Evolutionary conservation across 2,113 vertebrate species (phyloP), one percentile per base, ranked within the genome.

Genomic region (Leptocoma aspasia): DNA sequence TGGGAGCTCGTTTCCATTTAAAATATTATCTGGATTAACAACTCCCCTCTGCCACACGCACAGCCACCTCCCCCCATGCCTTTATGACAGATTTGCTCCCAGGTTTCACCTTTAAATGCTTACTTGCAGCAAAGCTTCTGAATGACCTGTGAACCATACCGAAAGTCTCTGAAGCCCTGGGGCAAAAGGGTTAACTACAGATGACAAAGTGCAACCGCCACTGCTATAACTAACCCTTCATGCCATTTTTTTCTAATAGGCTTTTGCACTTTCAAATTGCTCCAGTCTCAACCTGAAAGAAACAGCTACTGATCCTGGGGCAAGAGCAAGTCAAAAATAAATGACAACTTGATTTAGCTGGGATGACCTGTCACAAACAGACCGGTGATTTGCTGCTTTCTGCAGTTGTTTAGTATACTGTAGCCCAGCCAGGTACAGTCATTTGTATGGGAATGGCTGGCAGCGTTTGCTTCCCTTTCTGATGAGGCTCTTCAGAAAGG

Each of bases 271-370:
- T 95, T 96, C 94, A 94, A 90, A 97, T 97, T 95, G 95, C 86
- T 97, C 90, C 56, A 30, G 90, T 93, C 95, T 95, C 86, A 94
- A 94, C 87, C 90, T 87, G 94, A 96, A 95, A 89, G 81, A 89
- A 97, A 97, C 56, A 96, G 89, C 69, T 95, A 93, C 94, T 94
- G 95, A 87, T 97, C 92, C 86, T 85, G 90, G 70, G 95, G 92
- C 92, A 93, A 97, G 59, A 97, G 65, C 66, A 81, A 94, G 94
- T 96, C 64, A 96, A 95, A 97, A 97, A 95, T 96, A 97, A 97
- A 97, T 97, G 96, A 97, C 96, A 95, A 72, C 94, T 97, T 97
- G 97, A 97, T 96, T 97, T 97, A 97, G 91, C 75, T 89, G 60
- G 65, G 91, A 93, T 96, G 96, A 89, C 81, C 83, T 97, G 96